phyloP scores from a whole-genome alignment of 2,113 vertebrate species.

The Oncorhynchus kisutch region DNA sequence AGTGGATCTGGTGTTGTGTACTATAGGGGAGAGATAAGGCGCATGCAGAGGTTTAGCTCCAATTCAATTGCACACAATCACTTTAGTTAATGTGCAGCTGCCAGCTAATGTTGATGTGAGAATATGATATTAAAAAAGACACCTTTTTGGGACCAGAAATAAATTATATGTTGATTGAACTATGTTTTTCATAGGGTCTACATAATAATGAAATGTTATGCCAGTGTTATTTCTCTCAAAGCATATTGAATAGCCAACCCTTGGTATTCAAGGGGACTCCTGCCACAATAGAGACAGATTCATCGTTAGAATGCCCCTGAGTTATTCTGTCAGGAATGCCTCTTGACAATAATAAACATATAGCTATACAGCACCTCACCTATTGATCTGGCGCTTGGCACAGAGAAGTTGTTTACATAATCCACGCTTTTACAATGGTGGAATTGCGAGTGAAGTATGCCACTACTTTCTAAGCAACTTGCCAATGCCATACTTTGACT shows the following conservation, averaged over 20 bases:
- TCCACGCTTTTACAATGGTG: background rate
- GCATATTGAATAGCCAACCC: background rate
- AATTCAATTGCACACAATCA: background rate
- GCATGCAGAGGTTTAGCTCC: background rate
- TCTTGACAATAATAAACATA: background rate
- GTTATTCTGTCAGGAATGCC: background rate
- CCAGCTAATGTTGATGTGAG: background rate
- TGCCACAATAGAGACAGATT: background rate
- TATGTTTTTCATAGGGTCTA: background rate
- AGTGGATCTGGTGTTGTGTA: constrained; percentile 1
- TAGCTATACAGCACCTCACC: background rate
- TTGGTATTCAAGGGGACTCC: background rate
- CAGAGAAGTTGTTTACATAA: background rate
- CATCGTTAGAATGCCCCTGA: background rate
- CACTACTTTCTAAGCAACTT: constrained; percentile 3
- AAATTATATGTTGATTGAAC: background rate
- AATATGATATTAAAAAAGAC: background rate
- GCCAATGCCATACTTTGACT: background rate
- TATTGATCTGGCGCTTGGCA: background rate
- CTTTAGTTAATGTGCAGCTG: background rate
- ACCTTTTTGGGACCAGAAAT: background rate
- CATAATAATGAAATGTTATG: background rate
- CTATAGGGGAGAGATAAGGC: background rate
- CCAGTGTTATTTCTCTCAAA: background rate
- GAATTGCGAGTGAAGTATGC: background rate